Percentiles rank a stretch among this genome's conserved stretches.
These are phyloP conservation scores for Apteryx owenii DNA, from an alignment of 2,113 vertebrate species.

Conservation along the genomic window DNA sequence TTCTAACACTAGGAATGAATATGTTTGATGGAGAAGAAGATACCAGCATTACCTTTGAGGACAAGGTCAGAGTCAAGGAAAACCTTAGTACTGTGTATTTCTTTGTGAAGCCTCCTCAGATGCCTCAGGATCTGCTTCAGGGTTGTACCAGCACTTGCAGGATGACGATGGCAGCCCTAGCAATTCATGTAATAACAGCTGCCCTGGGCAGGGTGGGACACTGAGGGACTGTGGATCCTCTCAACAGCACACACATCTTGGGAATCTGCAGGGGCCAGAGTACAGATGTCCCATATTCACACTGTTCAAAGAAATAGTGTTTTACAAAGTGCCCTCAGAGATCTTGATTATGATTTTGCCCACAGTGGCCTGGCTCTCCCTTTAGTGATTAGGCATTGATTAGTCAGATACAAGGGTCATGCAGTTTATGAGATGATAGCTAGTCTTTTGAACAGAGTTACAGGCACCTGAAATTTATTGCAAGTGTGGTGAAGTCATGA, in stretches of 20 bases:
- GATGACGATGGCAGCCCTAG: not conserved
- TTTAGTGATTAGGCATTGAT: not conserved
- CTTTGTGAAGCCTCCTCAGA: not conserved
- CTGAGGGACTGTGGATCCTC: not conserved
- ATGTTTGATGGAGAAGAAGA: not conserved
- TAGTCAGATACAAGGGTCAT: not conserved
- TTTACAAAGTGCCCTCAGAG: not conserved
- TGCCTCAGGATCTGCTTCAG: not conserved
- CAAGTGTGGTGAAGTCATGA: not conserved
- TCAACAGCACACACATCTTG: not conserved
- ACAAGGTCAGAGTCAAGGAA: not conserved
- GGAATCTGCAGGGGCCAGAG: not conserved
- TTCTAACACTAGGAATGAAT: not conserved
- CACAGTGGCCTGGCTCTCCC: not conserved
- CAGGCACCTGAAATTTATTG: not conserved
- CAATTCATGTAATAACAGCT: not conserved
- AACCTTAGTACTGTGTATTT: not conserved
- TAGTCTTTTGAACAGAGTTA: not conserved
- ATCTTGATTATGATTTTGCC: not conserved
- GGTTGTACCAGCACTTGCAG: not conserved
- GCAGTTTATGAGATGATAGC: not conserved
- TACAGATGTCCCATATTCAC: not conserved
- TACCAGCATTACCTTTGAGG: no score
- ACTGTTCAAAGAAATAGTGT: not conserved
- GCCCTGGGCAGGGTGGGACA: not conserved